Evolutionary conservation across 2,113 vertebrate species (phyloP), one percentile per base, ranked within the genome.

Genomic region (Corythoichthys intestinalis): DNA sequence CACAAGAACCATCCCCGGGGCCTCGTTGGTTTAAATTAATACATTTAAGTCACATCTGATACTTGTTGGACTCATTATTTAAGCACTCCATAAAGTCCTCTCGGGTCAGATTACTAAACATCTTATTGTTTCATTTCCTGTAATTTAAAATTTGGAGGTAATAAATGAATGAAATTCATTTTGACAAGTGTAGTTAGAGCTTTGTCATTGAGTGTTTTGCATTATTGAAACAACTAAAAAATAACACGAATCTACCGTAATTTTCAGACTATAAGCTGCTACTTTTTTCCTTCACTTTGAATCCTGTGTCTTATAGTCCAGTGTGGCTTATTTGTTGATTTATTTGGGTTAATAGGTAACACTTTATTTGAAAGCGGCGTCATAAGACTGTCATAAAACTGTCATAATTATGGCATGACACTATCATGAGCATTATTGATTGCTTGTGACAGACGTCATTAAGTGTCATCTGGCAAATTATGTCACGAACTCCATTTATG

Each of bases 1-100:
- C 35, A 65, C 52, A 72, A 3, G 20, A 70, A 73, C 4, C 49
- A 69, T 57, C 70, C 75, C n/a, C 63, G 53, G 71, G 60, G 65
- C 60, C 53, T 76, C 50, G 48, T 68, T 81, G 70, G 46, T 61
- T 67, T 62, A 77, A 79, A 85, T 87, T 75, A 85, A 80, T 67
- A 71, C 71, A 75, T 85, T 80, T 67, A 67, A 75, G 73, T 80
- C 66, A 75, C 20, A 62, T 74, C 70, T 57, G 65, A 81, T 78
- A 80, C 70, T 66, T 71, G 50, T 69, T 54, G 52, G 52, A 77
- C 72, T 78, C 47, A 10, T 35, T 52, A 50, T 62, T 69, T 15
- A 1, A 17, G 58, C 10, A 7, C 44, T 47, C 58, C 49, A 59
- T 73, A 20, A 62, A 58, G 71, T 41, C 34, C 75, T 73, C 76